Evolutionary conservation across 2,888 invertebrate species (phyloP), one percentile per base, ranked within the genome.

Genomic region (Dascillus cervinus): DNA sequence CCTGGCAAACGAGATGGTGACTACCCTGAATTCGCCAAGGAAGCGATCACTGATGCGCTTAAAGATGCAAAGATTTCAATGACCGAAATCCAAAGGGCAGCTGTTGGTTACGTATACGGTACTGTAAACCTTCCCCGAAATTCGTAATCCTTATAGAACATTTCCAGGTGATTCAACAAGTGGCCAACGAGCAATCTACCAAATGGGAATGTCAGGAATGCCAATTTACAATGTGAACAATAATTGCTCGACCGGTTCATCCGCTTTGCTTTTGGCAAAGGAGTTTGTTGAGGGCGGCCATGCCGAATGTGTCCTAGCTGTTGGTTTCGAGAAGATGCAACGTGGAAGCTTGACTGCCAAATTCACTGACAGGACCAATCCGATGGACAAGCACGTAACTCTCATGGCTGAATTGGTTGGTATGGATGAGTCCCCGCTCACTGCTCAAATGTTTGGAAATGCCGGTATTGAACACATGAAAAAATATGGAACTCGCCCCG

Each of bases 311-410:
- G 82, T 88, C 0, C 66, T 98, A 33, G 96, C 95, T 1, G 67
- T 96, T 14, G 98, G 98, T 3, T 98, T 98, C 63, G 98, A 98
- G 60, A 97, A 96, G 67, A 98, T 98, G 98, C 82, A 94, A 46
- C 75, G 79, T 8, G 97, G 97, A 0, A 92, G 96, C 1, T 69
- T 98, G 6, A 68, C 76, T 8, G 65, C 77, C 0, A 82, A 80
- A 64, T 84, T 73, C 49, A 69, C 70, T 27, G 92, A 95, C 61
- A 77, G 92, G 32, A 83, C 88, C 0, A 86, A 88, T 66, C 91
- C 95, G 2, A 70, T 95, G 71, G 91, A 92, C 40, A 85, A 79
- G 47, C 95, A 90, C 60, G 77, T 94, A 1, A 74, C 81, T 40
- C 70, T 83, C 43, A 88, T 98, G 89, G 72, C 79, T 0, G 85